These are phyloP conservation scores for Drosophila dunni DNA, from an alignment of 1,140 invertebrate species.

Conservation along the genomic window DNA sequence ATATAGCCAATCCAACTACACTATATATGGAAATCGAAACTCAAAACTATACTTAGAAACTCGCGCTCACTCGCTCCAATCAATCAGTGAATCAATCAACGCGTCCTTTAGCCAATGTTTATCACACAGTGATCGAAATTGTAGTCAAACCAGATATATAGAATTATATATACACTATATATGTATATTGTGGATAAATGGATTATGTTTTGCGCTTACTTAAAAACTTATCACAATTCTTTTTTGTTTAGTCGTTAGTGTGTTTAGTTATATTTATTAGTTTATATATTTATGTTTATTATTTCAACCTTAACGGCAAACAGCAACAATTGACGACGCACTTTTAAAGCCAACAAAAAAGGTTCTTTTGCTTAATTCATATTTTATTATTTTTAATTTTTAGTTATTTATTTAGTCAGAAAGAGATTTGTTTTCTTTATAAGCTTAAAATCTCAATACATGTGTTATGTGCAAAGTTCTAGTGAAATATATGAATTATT, in stretches of 20 bases:
- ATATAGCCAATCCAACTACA: conserved; percentile 16
- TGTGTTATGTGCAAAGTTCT: conserved; percentile 61
- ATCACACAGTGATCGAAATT: conserved; percentile 62
- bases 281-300: conserved; percentile 51
- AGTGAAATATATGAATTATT: conserved; percentile 77
- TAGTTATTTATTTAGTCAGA: conserved; percentile 72
- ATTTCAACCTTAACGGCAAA: conserved; percentile 48
- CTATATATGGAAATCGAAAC: conserved; percentile 49
- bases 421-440: conserved; percentile 46
- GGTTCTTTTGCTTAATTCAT: conserved; percentile 55
- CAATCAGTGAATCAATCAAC: conserved; percentile 19
- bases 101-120: conserved; percentile 36
- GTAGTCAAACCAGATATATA: conserved; percentile 27
- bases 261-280: conserved; percentile 49
- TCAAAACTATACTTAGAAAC: conserved; percentile 57
- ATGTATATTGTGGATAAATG: conserved; percentile 10
- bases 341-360: conserved; percentile 22
- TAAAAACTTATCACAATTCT: conserved; percentile 25
- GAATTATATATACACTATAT: conserved; percentile 17
- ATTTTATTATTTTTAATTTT: conserved; percentile 34
- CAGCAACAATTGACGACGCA: conserved; percentile 46
- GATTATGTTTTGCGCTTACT: conserved; percentile 24
- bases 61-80: conserved; percentile 33
- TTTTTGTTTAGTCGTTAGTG: conserved; percentile 42
- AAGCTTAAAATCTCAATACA: conserved; percentile 18